These are phyloP conservation scores for Cyanoliseus patagonus DNA, from an alignment of 2,113 vertebrate species.

Conservation along the genomic window DNA sequence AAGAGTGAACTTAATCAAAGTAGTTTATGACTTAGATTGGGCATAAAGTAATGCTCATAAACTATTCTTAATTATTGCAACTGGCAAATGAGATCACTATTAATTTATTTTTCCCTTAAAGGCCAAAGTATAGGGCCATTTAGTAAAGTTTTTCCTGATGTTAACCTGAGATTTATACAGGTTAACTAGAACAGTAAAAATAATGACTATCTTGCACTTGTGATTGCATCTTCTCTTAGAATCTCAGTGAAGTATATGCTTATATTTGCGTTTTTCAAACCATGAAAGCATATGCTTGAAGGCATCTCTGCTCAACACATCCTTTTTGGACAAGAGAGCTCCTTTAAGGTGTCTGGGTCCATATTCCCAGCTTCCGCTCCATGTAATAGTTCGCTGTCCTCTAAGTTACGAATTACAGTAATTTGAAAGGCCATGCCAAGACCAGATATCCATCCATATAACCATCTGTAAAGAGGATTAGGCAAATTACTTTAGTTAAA, in stretches of 20 bases:
- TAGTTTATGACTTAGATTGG: not conserved
- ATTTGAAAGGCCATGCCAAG: not conserved
- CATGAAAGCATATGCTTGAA: not conserved
- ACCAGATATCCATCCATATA: not conserved
- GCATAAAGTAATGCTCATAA: not conserved
- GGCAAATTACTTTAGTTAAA: not conserved
- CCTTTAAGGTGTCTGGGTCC: not conserved
- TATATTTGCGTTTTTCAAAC: not conserved
- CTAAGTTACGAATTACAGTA: not conserved
- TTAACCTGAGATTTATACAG: not conserved
- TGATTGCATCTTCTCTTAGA: not conserved
- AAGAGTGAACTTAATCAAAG: not conserved
- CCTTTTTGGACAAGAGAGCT: not conserved
- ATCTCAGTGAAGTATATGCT: not conserved
- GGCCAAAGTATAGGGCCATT: not conserved
- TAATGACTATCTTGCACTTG: not conserved
- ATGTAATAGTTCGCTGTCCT: not conserved
- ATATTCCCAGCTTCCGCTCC: not conserved
- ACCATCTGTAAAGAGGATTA: not conserved
- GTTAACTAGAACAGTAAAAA: not conserved
- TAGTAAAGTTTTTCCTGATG: not conserved
- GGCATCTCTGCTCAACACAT: not conserved
- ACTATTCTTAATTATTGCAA: not conserved
- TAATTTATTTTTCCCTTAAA: not conserved
- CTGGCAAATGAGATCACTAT: not conserved